Evolutionary conservation across 2,888 invertebrate species (phyloP).

Genomic region (Nymphalis c-album): DNA sequence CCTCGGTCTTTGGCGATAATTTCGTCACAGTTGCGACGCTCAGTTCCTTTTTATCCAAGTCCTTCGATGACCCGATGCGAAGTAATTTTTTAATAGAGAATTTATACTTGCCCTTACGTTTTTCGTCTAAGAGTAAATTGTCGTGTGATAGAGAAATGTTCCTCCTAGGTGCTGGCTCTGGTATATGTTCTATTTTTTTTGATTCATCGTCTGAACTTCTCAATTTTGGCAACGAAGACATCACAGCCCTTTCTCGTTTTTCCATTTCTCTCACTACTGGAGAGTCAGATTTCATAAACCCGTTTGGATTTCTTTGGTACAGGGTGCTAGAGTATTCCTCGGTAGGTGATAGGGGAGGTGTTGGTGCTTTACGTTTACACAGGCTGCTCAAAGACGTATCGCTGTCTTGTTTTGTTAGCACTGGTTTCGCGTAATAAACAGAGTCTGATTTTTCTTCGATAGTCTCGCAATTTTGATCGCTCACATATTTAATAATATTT

Average conservation of each 20-base stretch:
- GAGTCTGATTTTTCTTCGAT: conserved; percentile 68
- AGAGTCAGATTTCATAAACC: conserved; percentile 82
- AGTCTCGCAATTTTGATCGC: conserved; percentile 67
- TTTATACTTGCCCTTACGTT: conserved; percentile 86
- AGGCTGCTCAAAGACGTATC: conserved; percentile 78
- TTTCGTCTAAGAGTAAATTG: conserved; percentile 82
- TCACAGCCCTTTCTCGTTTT: conserved; percentile 85
- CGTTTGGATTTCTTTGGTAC: conserved; percentile 82
- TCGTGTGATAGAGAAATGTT: conserved; percentile 89
- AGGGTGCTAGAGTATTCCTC: conserved; percentile 78
- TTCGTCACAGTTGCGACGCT: conserved; percentile 69
- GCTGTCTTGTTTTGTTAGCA: conserved; percentile 80
- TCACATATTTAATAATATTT: conserved; percentile 53
- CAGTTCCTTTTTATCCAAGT: conserved; percentile 82
- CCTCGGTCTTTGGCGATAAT: conserved; percentile 77
- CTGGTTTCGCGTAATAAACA: conserved; percentile 74
- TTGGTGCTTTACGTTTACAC: conserved; percentile 89
- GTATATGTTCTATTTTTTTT: conserved; percentile 64
- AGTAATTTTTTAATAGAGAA: conserved; percentile 92
- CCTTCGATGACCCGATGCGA: conserved; percentile 88
- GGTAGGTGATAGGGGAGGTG: conserved; percentile 83
- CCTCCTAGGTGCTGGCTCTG: conserved; percentile 86
- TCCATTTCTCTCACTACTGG: conserved; percentile 88
- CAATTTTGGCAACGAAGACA: conserved; percentile 54
- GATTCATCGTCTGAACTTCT: conserved; percentile 62